Evolutionary conservation across 1,140 invertebrate genomes (phyloP).

Genomic region (Pemphigus obesinymphae): DNA sequence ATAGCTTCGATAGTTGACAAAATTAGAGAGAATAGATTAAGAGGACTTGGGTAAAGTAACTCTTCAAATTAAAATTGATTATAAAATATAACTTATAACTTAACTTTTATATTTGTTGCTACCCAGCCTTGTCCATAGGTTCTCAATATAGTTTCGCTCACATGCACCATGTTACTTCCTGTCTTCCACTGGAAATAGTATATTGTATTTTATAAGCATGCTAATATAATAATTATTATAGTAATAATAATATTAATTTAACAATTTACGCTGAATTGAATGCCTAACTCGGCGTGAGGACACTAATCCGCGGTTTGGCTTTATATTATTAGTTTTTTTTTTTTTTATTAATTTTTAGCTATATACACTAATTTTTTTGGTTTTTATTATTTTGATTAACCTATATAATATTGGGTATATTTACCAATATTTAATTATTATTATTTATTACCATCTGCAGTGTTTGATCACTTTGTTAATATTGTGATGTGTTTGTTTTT

Average conservation of each 20-base stretch:
- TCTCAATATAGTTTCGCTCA: too few relatives aligned
- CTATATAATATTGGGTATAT: too few relatives aligned
- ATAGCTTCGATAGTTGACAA: too few relatives aligned
- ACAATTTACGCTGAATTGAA: background rate
- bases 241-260: background rate
- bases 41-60: too few relatives aligned
- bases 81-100: too few relatives aligned
- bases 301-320: conserved; percentile 38
- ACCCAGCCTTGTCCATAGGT: too few relatives aligned
- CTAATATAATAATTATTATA: background rate
- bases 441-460: background rate
- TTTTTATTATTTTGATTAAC: conserved; percentile 6
- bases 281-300: conserved; percentile 44
- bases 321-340: background rate
- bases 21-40: too few relatives aligned
- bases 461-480: conserved; percentile 18
- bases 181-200: too few relatives aligned
- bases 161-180: too few relatives aligned
- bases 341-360: background rate
- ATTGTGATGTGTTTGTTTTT: conserved; percentile 50
- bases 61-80: too few relatives aligned
- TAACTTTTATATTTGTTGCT: too few relatives aligned
- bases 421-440: background rate
- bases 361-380: background rate
- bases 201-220: too few relatives aligned